phyloP scores from a whole-genome alignment of 1,140 invertebrate species.

The Oryctes rhinoceros region DNA sequence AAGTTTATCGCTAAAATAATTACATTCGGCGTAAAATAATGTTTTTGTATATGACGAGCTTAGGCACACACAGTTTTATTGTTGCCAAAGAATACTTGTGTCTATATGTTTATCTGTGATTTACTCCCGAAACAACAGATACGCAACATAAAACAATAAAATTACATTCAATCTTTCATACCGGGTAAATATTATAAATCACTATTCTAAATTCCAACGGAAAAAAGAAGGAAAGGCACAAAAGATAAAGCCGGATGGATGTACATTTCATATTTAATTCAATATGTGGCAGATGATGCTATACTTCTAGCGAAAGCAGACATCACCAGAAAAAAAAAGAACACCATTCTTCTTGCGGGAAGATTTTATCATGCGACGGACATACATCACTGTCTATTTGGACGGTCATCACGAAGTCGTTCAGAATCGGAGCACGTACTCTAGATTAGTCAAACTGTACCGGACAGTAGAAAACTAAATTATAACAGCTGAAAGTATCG shows the following conservation, averaged over 20 bases:
- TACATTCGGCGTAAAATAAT: too few relatives aligned
- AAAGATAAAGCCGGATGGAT: slow-evolving; percentile 18
- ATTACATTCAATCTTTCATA: not conserved
- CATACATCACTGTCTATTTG: slow-evolving; percentile 50
- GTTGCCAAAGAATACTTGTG: too few relatives aligned
- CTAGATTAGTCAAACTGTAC: slow-evolving; percentile 52
- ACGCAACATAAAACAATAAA: too few relatives aligned
- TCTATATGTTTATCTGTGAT: too few relatives aligned
- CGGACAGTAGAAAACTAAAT: slow-evolving; percentile 48
- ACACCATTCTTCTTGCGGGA: slow-evolving; percentile 20
- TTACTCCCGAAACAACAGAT: too few relatives aligned
- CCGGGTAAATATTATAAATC: not conserved
- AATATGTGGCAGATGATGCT: slow-evolving; percentile 24
- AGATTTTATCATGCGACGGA: slow-evolving; percentile 51
- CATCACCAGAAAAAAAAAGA: not conserved
- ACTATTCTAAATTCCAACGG: not conserved
- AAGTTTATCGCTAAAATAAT: too few relatives aligned
- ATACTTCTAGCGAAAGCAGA: not conserved
- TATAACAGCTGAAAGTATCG: slow-evolving; percentile 50
- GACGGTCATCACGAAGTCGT: slow-evolving; percentile 40
- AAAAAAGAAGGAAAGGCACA: not conserved
- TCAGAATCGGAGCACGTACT: slow-evolving; percentile 47
- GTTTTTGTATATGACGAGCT: too few relatives aligned
- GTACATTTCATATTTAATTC: slow-evolving; percentile 41
- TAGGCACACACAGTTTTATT: too few relatives aligned